Conservation (phyloP, 2,113 vertebrate species). For the Cervus canadensis region DNA sequence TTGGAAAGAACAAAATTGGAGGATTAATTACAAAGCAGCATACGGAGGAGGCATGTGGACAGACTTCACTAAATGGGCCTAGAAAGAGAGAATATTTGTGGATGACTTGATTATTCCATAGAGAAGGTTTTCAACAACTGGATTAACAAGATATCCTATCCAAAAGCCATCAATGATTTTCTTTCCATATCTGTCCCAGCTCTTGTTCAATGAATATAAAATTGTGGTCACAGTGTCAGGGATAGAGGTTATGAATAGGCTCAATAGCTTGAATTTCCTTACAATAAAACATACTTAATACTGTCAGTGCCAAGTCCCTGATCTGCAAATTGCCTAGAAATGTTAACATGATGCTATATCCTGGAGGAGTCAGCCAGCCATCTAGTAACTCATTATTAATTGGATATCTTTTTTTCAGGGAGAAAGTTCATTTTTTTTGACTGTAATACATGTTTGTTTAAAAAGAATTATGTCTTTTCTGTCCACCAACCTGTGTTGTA, state of each 20-base stretch:
- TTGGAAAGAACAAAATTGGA: not conserved
- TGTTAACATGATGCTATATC: not conserved
- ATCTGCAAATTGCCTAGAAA: not conserved
- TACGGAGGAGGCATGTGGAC: not conserved
- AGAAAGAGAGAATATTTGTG: not conserved
- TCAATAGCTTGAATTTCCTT: too few species aligned
- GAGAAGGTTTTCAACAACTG: not conserved
- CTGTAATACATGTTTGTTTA: not conserved
- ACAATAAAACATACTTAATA: not conserved
- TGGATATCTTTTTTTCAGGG: not conserved
- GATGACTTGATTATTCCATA: not conserved
- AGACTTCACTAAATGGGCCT: not conserved
- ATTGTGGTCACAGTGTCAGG: not conserved
- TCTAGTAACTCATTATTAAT: not conserved
- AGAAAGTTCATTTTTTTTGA: not conserved
- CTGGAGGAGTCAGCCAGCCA: rapidly evolving
- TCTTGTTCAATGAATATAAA: not conserved
- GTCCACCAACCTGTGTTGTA: not conserved
- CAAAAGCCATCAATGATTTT: not conserved
- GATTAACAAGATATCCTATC: not conserved
- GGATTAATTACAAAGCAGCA: not conserved
- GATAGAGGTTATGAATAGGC: not conserved
- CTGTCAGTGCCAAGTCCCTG: not conserved
- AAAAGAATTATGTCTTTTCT: not conserved
- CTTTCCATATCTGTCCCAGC: not conserved